Base-by-base conservation (phyloP, 1,140 invertebrate genomes). In the Sycophaga agraensis region DNA sequence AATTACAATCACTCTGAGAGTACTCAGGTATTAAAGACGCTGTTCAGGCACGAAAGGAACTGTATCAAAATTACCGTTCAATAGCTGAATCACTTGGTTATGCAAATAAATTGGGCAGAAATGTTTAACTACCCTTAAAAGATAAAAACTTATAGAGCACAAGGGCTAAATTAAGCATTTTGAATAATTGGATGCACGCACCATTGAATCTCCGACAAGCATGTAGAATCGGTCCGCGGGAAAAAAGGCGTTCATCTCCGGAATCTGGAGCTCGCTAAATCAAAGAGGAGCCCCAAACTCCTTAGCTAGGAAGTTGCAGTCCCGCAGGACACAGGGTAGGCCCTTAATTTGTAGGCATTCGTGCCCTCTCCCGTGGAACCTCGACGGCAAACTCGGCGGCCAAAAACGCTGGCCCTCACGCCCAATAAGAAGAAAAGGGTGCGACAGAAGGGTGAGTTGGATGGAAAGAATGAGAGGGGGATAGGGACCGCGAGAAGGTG, bases 271-370 rank as follows among this genome's bases (percentile, higher is more conserved):
- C 6, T 8, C 54, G 42, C 17, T 51, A 46, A 59, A 48, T 31
- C 37, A 56, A 63, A 50, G 35, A 42, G 28, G 62, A 53, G 58
- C 40, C 61, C 60, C 62, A 54, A 70, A 67, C 65, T 63, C 67
- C 59, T 11, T 35, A n/a, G 42, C 53, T 11, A 42, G 45, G 5
- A 65, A 61, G 34, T 50, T 54, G 54, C 46, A 45, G 16, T 46
- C 22, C 49, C 42, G 11, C n/a, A 46, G 31, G 43, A 62, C 34
- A 55, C 14, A 11, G 2, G 28, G 16, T 43, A 34, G 54, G 54
- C 54, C 35, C 42, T 46, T 57, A 57, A 57, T 57, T 46, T 24
- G 16, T 31, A 19, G 39, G n/a, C 43, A 17, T 46, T 21, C 19
- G 31, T 24, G n/a, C 9, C 2, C 14, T 6, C 43, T 26, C 12